A percentile compares a stretch with the other conserved stretches of the same genome.
Evolutionary conservation across 2,113 vertebrate species (phyloP).

Genomic region (Petroica traversi): DNA sequence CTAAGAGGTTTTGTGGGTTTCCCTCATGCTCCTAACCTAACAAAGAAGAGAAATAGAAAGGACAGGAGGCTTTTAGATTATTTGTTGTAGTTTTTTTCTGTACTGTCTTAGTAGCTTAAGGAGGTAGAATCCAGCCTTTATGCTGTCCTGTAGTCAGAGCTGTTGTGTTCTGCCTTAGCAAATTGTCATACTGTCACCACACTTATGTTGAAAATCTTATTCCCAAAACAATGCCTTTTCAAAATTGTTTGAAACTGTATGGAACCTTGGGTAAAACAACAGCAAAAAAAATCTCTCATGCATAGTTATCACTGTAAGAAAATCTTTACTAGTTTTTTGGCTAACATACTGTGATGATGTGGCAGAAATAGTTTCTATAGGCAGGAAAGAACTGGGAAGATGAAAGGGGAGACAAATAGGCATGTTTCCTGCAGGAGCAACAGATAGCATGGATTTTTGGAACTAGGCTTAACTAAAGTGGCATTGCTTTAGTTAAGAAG

Average conservation of each 20-base stretch:
- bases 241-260: background rate
- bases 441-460: background rate
- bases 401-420: background rate
- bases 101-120: background rate
- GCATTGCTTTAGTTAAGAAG: background rate
- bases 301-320: background rate
- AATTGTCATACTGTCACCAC: background rate
- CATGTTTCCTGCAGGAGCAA: background rate
- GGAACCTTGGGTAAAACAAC: background rate
- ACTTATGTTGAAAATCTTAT: background rate
- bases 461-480: background rate
- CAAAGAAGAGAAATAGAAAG: background rate
- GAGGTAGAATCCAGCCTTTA: background rate
- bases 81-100: background rate
- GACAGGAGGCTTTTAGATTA: background rate
- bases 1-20: background rate
- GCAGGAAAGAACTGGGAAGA: background rate
- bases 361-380: background rate
- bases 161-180: background rate
- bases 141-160: background rate
- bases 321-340: background rate
- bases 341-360: fast-evolving
- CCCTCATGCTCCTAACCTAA: background rate
- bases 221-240: background rate
- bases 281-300: background rate